phyloP scores from a whole-genome alignment of 2,888 invertebrate genomes.

The Gibbula magus region DNA sequence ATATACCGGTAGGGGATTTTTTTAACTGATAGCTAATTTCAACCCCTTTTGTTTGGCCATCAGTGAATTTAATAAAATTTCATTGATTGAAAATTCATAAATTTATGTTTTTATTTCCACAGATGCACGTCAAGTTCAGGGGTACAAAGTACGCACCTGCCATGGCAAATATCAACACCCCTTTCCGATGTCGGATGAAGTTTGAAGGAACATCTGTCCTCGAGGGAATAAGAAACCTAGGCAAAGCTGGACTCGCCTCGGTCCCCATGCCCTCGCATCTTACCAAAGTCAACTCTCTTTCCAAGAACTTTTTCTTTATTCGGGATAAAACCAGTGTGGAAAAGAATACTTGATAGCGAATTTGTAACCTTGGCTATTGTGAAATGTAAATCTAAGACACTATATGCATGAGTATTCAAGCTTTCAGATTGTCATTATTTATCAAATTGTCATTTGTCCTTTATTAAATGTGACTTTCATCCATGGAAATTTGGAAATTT shows the following conservation, averaged over 20 bases:
- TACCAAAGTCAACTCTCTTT: conserved; percentile 52
- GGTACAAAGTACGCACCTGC: conserved; percentile 40
- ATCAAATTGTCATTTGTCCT: too few relatives aligned
- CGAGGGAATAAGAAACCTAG: conserved; percentile 64
- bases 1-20: too few relatives aligned
- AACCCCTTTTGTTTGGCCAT: too few relatives aligned
- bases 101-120: conserved; percentile 3
- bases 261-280: conserved; percentile 62
- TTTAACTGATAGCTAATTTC: too few relatives aligned
- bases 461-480: too few relatives aligned
- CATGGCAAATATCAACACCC: conserved; percentile 25
- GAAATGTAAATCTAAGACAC: too few relatives aligned
- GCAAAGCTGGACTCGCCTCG: conserved; percentile 52
- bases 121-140: conserved; percentile 54
- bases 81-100: background rate
- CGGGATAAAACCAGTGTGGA: conserved; percentile 29
- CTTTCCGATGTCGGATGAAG: conserved; percentile 57
- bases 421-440: too few relatives aligned
- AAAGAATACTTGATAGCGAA: background rate
- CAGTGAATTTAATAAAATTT: too few relatives aligned
- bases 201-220: conserved; percentile 63
- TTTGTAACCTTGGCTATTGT: too few relatives aligned
- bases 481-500: too few relatives aligned
- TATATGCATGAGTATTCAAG: too few relatives aligned
- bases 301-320: conserved; percentile 57